These are phyloP conservation scores for Cyprinodon brontotheroides DNA, from an alignment of 2,113 vertebrate species.

Conservation along the genomic window DNA sequence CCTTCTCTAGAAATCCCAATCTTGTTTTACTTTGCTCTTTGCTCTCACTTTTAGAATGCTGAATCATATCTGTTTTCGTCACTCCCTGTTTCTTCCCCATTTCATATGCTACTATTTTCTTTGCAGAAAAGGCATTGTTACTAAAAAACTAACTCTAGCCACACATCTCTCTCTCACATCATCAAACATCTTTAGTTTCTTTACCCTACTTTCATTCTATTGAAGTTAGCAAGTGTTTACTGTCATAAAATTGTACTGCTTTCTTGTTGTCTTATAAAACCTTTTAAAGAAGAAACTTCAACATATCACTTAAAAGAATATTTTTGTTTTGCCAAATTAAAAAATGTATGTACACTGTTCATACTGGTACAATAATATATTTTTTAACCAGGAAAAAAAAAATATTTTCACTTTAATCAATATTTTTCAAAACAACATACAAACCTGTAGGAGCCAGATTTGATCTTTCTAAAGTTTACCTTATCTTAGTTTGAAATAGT, in stretches of 20 bases:
- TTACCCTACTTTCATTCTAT: background rate
- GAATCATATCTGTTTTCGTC: too few species aligned
- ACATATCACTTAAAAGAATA: background rate
- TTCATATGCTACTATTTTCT: background rate
- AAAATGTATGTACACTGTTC: too few species aligned
- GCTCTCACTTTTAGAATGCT: too few species aligned
- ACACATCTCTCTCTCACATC: background rate
- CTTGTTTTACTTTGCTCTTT: too few species aligned
- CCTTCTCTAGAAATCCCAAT: too few species aligned
- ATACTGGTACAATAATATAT: too few species aligned
- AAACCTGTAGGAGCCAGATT: background rate
- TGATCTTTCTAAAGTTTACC: background rate
- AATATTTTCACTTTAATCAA: background rate
- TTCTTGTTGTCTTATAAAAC: background rate
- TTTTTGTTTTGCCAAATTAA: background rate
- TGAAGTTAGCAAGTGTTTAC: too few species aligned
- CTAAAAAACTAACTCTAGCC: too few species aligned
- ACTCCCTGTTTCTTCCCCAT: background rate
- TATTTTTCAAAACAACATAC: background rate
- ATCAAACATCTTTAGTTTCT: background rate
- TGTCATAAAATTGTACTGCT: background rate
- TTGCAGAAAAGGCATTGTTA: background rate
- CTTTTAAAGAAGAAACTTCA: background rate
- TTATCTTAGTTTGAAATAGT: background rate
- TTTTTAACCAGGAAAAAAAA: too few species aligned